Conservation (phyloP, 2,888 invertebrate genomes). For the Ophioninae sp. region DNA sequence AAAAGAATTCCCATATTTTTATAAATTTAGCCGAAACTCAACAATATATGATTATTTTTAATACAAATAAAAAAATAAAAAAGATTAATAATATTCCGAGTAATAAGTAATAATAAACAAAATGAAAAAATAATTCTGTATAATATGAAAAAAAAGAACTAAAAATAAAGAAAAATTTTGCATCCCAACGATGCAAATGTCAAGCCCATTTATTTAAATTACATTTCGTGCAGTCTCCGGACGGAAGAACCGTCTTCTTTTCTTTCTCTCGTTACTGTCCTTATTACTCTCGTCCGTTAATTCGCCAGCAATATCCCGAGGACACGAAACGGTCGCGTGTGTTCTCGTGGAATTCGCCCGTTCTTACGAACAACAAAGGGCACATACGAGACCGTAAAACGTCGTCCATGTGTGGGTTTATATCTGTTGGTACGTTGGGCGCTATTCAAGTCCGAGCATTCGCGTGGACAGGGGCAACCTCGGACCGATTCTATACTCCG, state of each 20-base stretch:
- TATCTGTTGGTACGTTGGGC: slow-evolving; percentile 13
- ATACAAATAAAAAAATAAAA: too few relatives aligned
- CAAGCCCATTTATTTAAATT: slow-evolving; percentile 6
- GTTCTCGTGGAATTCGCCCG: slow-evolving; percentile 9
- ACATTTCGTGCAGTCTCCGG: slow-evolving; percentile 16
- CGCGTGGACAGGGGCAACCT: slow-evolving; percentile 35
- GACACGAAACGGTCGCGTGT: slow-evolving; percentile 7
- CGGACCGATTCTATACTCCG: slow-evolving; percentile 52
- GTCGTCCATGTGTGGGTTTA: not conserved
- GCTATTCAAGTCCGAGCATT: slow-evolving; percentile 40
- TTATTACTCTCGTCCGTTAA: not conserved
- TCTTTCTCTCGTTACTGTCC: not conserved
- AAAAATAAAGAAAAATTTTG: too few relatives aligned
- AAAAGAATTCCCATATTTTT: too few relatives aligned
- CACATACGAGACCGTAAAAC: not conserved
- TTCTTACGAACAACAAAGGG: not conserved
- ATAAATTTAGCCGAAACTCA: too few relatives aligned
- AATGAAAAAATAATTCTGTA: too few relatives aligned
- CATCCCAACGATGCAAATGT: too few relatives aligned
- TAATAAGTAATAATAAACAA: too few relatives aligned
- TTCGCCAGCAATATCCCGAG: slow-evolving; percentile 18
- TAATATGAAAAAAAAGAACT: too few relatives aligned
- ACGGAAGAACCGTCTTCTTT: slow-evolving; percentile 7
- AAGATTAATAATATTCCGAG: too few relatives aligned
- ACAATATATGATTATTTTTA: too few relatives aligned